Percentiles rank a stretch among this genome's conserved stretches.
Evolutionary conservation across 2,113 vertebrate genomes (phyloP).

Genomic region (Ailuropoda melanoleuca): DNA sequence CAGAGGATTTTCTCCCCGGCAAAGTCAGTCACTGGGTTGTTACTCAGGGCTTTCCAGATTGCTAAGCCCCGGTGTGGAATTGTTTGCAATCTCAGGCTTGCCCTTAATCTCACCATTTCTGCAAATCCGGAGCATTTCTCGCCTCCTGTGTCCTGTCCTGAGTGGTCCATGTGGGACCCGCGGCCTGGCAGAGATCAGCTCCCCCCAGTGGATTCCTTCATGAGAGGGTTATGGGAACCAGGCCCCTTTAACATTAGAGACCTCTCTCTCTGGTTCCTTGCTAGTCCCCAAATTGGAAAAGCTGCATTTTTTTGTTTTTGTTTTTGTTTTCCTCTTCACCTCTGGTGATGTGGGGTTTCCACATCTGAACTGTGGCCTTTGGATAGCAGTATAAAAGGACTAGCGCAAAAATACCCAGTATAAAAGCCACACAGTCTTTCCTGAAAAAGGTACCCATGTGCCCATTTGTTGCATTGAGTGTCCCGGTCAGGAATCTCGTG

Average conservation of each 20-base stretch:
- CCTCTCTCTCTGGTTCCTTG: neutral
- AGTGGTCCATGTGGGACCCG: neutral
- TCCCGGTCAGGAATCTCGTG: accelerated
- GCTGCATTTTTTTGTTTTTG: neutral
- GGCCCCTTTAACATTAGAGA: neutral
- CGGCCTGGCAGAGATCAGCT: neutral
- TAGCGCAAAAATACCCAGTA: neutral
- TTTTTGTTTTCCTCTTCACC: neutral
- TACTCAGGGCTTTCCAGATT: neutral
- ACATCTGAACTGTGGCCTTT: neutral
- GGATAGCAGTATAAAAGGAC: neutral
- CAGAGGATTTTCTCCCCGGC: neutral
- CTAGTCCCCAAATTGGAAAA: neutral
- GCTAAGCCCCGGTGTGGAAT: neutral
- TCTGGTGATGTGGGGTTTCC: neutral
- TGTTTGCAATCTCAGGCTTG: neutral
- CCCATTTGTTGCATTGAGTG: accelerated
- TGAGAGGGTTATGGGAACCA: neutral
- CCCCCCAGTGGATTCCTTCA: too few relatives aligned
- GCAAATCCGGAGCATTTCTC: accelerated
- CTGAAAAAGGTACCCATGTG: accelerated
- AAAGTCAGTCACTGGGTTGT: neutral
- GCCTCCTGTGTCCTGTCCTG: neutral
- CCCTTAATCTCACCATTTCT: neutral
- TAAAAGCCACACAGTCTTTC: neutral